Conservation (phyloP, 2,888 invertebrate species). For the Pseudococcus jackbeardsleyi region DNA sequence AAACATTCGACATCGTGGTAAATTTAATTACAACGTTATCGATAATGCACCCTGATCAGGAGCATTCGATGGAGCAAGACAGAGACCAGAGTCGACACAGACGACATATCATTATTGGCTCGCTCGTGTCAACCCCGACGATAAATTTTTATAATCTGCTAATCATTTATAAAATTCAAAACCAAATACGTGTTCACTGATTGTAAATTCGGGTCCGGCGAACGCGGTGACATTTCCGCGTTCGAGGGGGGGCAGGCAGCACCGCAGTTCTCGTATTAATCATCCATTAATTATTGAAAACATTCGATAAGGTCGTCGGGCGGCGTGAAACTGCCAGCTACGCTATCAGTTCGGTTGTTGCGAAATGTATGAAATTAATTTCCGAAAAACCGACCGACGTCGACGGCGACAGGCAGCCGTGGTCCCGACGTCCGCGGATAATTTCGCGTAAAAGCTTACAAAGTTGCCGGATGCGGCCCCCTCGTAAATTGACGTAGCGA, state of each 20-base stretch:
- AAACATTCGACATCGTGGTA: not conserved
- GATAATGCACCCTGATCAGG: not conserved
- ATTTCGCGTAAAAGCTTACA: not conserved
- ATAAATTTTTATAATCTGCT: constrained; percentile 15
- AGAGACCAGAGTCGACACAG: not conserved
- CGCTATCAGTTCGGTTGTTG: not conserved
- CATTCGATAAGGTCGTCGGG: constrained; percentile 4
- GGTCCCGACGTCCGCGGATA: not conserved
- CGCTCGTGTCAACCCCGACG: not conserved
- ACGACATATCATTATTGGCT: not conserved
- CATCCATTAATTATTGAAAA: constrained; percentile 41
- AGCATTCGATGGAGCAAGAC: not conserved
- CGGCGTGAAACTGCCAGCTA: not conserved
- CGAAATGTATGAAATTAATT: constrained; percentile 25
- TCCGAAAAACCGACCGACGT: not conserved
- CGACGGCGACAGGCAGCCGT: too few species aligned
- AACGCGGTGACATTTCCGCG: constrained; percentile 1
- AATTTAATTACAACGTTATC: not conserved
- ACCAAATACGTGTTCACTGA: not conserved
- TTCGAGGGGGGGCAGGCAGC: not conserved
- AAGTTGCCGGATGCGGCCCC: not conserved
- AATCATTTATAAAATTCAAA: constrained; percentile 9
- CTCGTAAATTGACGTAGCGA: not conserved
- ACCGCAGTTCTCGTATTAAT: constrained; percentile 17
- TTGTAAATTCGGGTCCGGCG: constrained; percentile 6